A percentile compares a stretch with the other conserved stretches of the same genome.
Conservation (phyloP, 2,113 vertebrate genomes). For the Eurystomus gularis region DNA sequence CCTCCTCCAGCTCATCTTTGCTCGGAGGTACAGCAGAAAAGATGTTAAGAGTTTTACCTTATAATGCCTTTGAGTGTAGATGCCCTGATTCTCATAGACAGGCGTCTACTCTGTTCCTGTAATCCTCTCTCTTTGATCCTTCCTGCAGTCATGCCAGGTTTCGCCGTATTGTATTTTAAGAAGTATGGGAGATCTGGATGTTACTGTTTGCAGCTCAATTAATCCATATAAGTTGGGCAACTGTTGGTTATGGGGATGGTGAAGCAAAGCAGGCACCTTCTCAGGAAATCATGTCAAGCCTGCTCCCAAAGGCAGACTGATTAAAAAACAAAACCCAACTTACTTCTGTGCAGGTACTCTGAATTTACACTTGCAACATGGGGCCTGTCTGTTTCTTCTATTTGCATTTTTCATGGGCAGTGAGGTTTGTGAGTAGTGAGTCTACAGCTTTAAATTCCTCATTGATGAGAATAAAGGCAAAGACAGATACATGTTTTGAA, state of each 20-base stretch:
- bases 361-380: not conserved
- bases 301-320: not conserved
- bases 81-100: not conserved
- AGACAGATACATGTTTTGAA: slow-evolving; percentile 38
- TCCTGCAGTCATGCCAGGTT: not conserved
- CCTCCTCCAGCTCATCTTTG: not conserved
- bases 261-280: not conserved
- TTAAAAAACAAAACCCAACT: not conserved
- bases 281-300: not conserved
- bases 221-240: not conserved
- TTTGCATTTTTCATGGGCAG: not conserved
- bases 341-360: not conserved
- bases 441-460: slow-evolving; percentile 52
- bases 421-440: not conserved
- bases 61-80: not conserved
- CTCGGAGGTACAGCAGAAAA: not conserved
- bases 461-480: slow-evolving; percentile 53
- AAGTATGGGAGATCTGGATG: not conserved
- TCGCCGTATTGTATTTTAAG: not conserved
- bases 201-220: not conserved
- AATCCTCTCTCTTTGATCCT: not conserved
- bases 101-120: not conserved
- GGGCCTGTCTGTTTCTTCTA: not conserved
- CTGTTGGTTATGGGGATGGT: not conserved
- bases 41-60: not conserved